These are phyloP conservation scores for Panulirus ornatus DNA, from an alignment of 1,140 invertebrate genomes.

Conservation along the genomic window DNA sequence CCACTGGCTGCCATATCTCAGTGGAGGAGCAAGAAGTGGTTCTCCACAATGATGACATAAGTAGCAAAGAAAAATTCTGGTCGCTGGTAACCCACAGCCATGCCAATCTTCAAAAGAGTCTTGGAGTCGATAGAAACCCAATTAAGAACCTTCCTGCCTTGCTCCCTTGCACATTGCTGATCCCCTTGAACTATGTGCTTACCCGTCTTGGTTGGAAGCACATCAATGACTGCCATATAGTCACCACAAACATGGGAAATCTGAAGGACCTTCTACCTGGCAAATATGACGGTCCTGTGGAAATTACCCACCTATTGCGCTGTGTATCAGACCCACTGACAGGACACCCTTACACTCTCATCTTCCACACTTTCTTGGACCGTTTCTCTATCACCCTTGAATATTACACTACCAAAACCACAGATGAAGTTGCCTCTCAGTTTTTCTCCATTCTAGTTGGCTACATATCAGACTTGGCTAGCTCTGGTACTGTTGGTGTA, in stretches of 20 bases:
- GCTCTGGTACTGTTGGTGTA: neutral
- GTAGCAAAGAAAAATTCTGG: conserved; percentile 17
- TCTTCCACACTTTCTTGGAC: conserved; percentile 43
- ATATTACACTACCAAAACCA: conserved; percentile 50
- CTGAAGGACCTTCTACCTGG: conserved; percentile 23
- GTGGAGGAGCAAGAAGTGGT: conserved; percentile 46
- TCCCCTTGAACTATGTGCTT: conserved; percentile 12
- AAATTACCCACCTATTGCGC: conserved; percentile 35
- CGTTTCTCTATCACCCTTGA: conserved; percentile 40
- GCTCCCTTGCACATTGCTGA: conserved; percentile 19
- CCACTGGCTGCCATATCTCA: conserved; percentile 45
- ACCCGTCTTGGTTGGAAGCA: conserved; percentile 10
- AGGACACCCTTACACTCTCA: conserved; percentile 57
- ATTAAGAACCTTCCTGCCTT: conserved; percentile 6
- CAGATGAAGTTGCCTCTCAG: neutral
- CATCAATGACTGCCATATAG: conserved; percentile 40
- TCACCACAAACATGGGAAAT: conserved; percentile 63
- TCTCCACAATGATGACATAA: neutral
- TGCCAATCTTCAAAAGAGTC: neutral
- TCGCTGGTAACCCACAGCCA: neutral
- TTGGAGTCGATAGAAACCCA: conserved; percentile 5
- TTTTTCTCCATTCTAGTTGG: conserved; percentile 34
- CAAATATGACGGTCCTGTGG: conserved; percentile 17
- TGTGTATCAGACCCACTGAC: conserved; percentile 5
- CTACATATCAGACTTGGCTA: conserved; percentile 26